phyloP scores from a whole-genome alignment of 2,113 vertebrate genomes.

The Varanus komodoensis region DNA sequence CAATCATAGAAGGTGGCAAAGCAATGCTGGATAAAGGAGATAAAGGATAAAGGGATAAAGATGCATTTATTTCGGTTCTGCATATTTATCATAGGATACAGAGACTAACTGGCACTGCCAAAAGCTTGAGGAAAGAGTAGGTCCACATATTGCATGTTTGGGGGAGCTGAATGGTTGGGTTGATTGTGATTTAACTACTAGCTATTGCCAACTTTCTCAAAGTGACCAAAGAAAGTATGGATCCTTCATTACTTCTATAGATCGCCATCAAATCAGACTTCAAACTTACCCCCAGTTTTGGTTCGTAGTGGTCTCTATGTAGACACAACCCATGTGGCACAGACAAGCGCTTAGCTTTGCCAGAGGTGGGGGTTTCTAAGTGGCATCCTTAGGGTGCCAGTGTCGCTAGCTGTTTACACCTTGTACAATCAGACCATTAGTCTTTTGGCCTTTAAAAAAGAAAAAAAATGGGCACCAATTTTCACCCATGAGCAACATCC shows the following conservation, averaged over 20 bases:
- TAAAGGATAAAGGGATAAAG: neutral
- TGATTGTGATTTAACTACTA: neutral
- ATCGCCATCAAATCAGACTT: neutral
- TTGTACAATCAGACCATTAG: neutral
- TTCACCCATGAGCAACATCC: neutral
- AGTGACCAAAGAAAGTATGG: neutral
- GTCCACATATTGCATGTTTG: neutral
- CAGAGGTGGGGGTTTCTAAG: neutral
- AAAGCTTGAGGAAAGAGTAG: neutral
- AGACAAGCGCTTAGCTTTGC: neutral
- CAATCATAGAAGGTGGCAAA: neutral
- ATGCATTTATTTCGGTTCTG: neutral
- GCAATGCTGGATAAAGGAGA: neutral
- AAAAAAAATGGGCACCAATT: neutral
- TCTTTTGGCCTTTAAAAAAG: neutral
- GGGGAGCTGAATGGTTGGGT: neutral
- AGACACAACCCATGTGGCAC: neutral
- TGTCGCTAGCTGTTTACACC: neutral
- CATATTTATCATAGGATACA: neutral
- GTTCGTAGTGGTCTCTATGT: neutral
- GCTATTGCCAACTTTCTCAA: neutral
- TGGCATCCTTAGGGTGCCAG: neutral
- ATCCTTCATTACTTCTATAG: rapidly evolving
- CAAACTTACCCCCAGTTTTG: neutral
- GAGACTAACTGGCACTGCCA: neutral